A percentile compares a stretch with the other conserved stretches of the same genome.
phyloP scores from a whole-genome alignment of 1,140 invertebrate species.

The Drosophila asahinai region DNA sequence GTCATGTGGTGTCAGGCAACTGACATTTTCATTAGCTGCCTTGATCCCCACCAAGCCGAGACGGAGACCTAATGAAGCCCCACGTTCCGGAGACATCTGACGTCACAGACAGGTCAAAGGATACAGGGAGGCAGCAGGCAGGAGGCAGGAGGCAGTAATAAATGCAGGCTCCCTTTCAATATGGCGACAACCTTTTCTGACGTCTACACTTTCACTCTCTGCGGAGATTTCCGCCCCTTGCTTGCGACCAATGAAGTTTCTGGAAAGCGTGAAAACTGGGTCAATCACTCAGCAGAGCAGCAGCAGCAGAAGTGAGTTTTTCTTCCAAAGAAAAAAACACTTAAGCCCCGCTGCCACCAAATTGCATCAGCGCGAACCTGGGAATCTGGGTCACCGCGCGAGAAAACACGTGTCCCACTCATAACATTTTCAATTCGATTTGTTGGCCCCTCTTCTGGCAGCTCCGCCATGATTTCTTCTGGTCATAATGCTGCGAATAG shows the following conservation, averaged over 20 bases:
- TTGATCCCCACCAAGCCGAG: slow-evolving; percentile 42
- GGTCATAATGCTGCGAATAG: slow-evolving; percentile 20
- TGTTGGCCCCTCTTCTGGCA: slow-evolving; percentile 5
- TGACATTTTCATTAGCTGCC: slow-evolving; percentile 60
- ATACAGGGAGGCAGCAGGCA: not conserved
- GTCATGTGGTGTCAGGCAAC: slow-evolving; percentile 57
- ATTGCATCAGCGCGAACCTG: slow-evolving; percentile 41
- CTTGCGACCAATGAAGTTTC: slow-evolving; percentile 6
- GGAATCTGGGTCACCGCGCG: slow-evolving; percentile 45
- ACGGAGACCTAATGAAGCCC: slow-evolving; percentile 46
- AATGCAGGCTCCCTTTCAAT: slow-evolving; percentile 32
- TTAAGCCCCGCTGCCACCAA: slow-evolving; percentile 53
- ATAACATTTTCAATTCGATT: slow-evolving; percentile 43
- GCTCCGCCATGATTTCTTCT: slow-evolving; percentile 27
- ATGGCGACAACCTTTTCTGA: slow-evolving; percentile 51
- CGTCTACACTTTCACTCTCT: slow-evolving; percentile 27
- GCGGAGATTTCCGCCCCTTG: not conserved
- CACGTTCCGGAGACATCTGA: slow-evolving; percentile 19
- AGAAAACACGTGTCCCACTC: slow-evolving; percentile 49
- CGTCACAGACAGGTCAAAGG: slow-evolving; percentile 30
- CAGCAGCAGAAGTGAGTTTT: slow-evolving; percentile 3
- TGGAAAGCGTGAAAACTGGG: slow-evolving; percentile 54
- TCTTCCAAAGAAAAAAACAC: slow-evolving; percentile 46
- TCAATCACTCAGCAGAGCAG: slow-evolving; percentile 52
- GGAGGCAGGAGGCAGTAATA: slow-evolving; percentile 22